These are phyloP conservation scores for Stictocephala bisonia DNA, from an alignment of 2,888 invertebrate genomes.

Conservation along the genomic window DNA sequence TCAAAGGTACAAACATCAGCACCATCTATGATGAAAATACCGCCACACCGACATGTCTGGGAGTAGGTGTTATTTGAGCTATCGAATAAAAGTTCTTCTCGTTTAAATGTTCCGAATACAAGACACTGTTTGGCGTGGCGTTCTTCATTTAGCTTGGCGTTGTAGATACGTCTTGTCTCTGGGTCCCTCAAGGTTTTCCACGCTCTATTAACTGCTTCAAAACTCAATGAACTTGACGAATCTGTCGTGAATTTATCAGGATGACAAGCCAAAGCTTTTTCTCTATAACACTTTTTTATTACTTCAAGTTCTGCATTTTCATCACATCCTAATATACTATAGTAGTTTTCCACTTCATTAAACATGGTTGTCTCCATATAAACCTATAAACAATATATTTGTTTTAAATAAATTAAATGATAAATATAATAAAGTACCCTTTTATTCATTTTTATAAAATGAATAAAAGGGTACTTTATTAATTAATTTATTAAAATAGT, in stretches of 20 bases:
- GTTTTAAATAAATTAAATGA: no score
- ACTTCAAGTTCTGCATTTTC: slow-evolving; percentile 11
- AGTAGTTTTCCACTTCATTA: not conserved
- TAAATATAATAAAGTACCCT: no score
- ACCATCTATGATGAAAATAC: not conserved
- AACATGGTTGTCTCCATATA: no score
- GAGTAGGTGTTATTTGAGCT: not conserved
- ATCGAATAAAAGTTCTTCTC: not conserved
- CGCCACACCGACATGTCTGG: slow-evolving; percentile 2
- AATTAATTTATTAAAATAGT: no score
- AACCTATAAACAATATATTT: no score
- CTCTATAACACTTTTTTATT: slow-evolving; percentile 25
- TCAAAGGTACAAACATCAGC: not conserved
- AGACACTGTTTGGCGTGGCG: not conserved
- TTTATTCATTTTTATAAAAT: no score
- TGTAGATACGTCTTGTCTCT: not conserved
- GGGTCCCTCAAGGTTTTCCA: slow-evolving; percentile 25
- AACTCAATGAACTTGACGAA: not conserved
- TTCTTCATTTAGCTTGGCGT: slow-evolving; percentile 14
- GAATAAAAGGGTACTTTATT: no score
- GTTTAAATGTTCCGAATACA: not conserved
- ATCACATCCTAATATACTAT: slow-evolving; percentile 21
- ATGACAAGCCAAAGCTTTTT: slow-evolving; percentile 16
- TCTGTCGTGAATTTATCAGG: not conserved
- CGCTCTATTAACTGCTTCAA: slow-evolving; percentile 11